Conservation (phyloP, 2,797 vertebrate species). For the Hydrolagus colliei region DNA sequence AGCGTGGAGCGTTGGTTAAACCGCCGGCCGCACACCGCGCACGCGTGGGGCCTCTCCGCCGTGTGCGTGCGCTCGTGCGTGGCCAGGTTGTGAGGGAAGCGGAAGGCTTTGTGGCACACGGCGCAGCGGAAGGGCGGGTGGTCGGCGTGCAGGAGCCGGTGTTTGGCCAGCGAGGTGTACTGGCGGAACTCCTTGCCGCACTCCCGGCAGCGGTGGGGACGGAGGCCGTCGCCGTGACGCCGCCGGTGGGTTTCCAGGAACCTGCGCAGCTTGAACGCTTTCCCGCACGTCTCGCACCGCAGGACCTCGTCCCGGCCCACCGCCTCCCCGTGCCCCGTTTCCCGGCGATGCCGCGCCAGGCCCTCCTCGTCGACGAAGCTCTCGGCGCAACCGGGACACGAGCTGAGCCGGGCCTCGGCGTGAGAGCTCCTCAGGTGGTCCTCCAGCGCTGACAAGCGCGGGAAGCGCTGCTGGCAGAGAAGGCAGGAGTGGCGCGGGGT, state of each 20-base stretch:
- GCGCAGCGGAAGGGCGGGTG: neutral
- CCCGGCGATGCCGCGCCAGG: neutral
- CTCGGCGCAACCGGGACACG: neutral
- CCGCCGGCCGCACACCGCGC: neutral
- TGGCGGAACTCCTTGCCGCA: neutral
- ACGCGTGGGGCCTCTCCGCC: neutral
- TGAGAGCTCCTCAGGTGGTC: slow-evolving; percentile 62
- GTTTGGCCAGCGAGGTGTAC: neutral
- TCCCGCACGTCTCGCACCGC: neutral
- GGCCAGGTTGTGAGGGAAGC: neutral
- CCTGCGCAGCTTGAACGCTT: neutral
- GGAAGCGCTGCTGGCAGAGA: slow-evolving; percentile 68
- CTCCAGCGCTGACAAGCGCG: slow-evolving; percentile 59
- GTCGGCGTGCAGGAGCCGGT: neutral
- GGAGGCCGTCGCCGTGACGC: neutral
- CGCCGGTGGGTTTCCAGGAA: neutral
- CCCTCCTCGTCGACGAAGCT: neutral
- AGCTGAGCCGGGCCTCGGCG: slow-evolving; percentile 65
- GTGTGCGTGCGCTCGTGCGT: neutral
- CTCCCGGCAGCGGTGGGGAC: neutral
- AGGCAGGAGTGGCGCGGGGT: slow-evolving; percentile 67
- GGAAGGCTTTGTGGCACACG: neutral
- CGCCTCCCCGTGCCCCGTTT: neutral
- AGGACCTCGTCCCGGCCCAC: no score
- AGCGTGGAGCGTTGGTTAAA: neutral